phyloP scores from a whole-genome alignment of 2,797 vertebrate species.

The Buphagus erythrorhynchus region DNA sequence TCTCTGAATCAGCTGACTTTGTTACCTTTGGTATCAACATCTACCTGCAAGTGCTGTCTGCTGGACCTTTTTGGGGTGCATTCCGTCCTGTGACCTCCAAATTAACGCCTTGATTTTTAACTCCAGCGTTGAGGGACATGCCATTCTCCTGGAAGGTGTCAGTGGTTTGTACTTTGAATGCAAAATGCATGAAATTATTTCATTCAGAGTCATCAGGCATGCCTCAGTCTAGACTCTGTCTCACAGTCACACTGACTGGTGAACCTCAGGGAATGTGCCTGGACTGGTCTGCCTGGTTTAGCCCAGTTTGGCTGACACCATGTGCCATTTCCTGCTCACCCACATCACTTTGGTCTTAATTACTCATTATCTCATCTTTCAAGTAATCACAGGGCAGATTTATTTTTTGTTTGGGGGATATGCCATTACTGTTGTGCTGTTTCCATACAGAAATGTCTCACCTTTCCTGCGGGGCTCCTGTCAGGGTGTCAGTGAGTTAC shows the following conservation, averaged over 20 bases:
- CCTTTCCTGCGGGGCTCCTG: neutral
- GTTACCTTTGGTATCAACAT: neutral
- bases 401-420: neutral
- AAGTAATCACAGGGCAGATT: neutral
- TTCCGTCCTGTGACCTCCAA: neutral
- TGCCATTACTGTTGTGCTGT: accelerated
- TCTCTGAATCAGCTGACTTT: neutral
- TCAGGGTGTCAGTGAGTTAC: neutral
- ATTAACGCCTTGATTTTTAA: neutral
- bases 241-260: neutral
- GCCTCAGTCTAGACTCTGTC: neutral
- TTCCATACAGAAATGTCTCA: neutral
- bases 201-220: neutral
- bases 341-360: neutral
- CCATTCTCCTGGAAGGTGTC: neutral
- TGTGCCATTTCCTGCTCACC: neutral
- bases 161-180: neutral
- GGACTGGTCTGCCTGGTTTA: neutral
- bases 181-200: neutral
- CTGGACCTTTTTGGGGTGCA: neutral
- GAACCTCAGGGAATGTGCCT: accelerated
- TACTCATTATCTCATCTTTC: neutral
- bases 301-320: neutral
- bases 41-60: neutral
- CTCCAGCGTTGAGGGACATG: neutral